phyloP scores from a whole-genome alignment of 2,888 invertebrate genomes.

The Drosophila pullipes region DNA sequence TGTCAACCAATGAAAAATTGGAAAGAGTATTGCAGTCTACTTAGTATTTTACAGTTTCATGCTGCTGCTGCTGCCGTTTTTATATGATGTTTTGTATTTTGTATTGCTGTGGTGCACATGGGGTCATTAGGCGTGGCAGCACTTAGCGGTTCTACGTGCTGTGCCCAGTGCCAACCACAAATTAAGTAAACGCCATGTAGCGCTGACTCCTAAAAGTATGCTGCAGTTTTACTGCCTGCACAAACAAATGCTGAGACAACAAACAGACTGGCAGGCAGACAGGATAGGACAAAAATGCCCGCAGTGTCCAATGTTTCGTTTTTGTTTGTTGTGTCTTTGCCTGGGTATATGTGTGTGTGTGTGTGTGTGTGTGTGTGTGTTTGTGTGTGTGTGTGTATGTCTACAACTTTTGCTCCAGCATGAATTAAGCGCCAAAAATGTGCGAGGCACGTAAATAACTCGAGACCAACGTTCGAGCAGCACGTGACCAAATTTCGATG shows the following conservation, averaged over 20 bases:
- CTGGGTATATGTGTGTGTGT: not conserved
- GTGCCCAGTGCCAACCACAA: conserved; percentile 65
- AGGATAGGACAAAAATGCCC: conserved; percentile 42
- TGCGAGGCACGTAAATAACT: conserved; percentile 77
- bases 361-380: conserved; percentile 29
- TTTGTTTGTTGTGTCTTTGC: conserved; percentile 33
- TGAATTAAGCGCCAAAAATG: conserved; percentile 74
- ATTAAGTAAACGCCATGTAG: conserved; percentile 67
- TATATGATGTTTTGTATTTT: conserved; percentile 11
- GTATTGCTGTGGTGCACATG: conserved; percentile 10
- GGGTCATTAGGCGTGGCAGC: conserved; percentile 66
- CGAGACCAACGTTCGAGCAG: conserved; percentile 49
- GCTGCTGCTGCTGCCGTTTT: not conserved
- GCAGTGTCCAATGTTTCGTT: conserved; percentile 36
- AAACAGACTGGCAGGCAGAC: conserved; percentile 36
- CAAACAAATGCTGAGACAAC: conserved; percentile 67
- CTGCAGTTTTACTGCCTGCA: conserved; percentile 59
- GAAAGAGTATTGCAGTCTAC: not conserved
- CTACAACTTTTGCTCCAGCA: conserved; percentile 52
- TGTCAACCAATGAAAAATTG: not conserved
- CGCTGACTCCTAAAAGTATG: conserved; percentile 42
- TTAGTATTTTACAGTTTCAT: not conserved
- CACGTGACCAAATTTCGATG: conserved; percentile 78
- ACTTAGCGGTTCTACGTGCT: conserved; percentile 65
- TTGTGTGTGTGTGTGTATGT: conserved; percentile 28